Base-by-base conservation (phyloP, 2,113 vertebrate species). In the Cranoglanis bouderius region DNA sequence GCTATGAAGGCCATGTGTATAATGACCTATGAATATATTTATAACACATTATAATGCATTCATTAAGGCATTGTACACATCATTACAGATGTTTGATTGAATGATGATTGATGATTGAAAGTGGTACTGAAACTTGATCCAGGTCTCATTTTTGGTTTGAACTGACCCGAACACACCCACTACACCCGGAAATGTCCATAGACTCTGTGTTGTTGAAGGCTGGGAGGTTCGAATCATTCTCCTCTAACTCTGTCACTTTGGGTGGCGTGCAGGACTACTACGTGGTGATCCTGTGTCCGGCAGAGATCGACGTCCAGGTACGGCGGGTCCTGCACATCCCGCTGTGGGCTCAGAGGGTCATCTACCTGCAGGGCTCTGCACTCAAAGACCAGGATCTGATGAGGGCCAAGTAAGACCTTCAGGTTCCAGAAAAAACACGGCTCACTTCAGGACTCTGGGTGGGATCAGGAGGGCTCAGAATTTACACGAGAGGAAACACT, bases 351-450 rank as follows among this genome's bases (percentile, higher is more conserved):
- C 96, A 97, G 90, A 94, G 96, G 86, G 96, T 97, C 92, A 96
- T 97, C 88, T 97, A 96, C 91, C 94, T 97, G 57, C 96, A 97
- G 91, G 96, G 96, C 2, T 97, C 96, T 26, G 96, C 95, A 46
- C 94, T 97, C 43, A 97, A 97, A 92, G 96, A 97, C 91, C 96
- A 96, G 86, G 96, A 97, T 92, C 94, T 97, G 88, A 96, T 97
- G 96, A 95, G 96, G 86, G 96, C 96, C 89, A 97, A 97, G 96
- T 97, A 92, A 95, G 96, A 94, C 3, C 6, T 38, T 57, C 57
- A 59, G 46, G 35, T 59, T 26, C 14, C 14, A 1, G 13, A 43
- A 29, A 26, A 29, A 26, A n/a, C 40, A 2, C 13, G 32, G 0
- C 24, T 43, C 35, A 13, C 8, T 21, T 51, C 13, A 38, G 59